A percentile compares a stretch with the other conserved stretches of the same genome.
Conservation (phyloP, 2,113 vertebrate genomes). For the Phycodurus eques region DNA sequence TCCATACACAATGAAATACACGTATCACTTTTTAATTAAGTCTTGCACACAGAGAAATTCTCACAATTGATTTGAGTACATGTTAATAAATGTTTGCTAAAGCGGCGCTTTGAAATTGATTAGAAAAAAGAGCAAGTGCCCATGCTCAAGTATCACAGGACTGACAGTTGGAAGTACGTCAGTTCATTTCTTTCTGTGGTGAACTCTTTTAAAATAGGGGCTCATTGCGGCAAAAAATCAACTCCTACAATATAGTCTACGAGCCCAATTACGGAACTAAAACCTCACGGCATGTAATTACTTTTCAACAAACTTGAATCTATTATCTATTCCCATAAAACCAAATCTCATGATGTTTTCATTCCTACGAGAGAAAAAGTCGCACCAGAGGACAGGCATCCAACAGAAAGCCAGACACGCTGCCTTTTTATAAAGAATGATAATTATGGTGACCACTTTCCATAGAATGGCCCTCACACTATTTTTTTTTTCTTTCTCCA, state of each 20-base stretch:
- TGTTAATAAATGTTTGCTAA: conserved; percentile 34
- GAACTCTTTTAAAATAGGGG: neutral
- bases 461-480: conserved; percentile 55
- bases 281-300: conserved; percentile 12
- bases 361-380: conserved; percentile 37
- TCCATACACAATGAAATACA: neutral
- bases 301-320: conserved; percentile 22
- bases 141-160: conserved; percentile 33
- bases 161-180: neutral
- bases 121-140: conserved; percentile 31
- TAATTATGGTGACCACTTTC: conserved; percentile 59
- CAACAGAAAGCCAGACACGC: conserved; percentile 39
- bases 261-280: conserved; percentile 1
- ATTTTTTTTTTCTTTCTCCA: conserved; percentile 45
- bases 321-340: conserved; percentile 22
- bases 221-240: neutral
- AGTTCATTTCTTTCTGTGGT: neutral
- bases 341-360: conserved; percentile 41
- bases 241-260: conserved; percentile 1
- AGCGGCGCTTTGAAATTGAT: conserved; percentile 48
- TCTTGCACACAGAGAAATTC: conserved; percentile 4
- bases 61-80: conserved; percentile 14
- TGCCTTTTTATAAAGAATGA: conserved; percentile 39
- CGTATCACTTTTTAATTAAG: neutral
- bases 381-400: conserved; percentile 26